phyloP scores from a whole-genome alignment of 1,140 invertebrate species.

The Homalodisca vitripennis region DNA sequence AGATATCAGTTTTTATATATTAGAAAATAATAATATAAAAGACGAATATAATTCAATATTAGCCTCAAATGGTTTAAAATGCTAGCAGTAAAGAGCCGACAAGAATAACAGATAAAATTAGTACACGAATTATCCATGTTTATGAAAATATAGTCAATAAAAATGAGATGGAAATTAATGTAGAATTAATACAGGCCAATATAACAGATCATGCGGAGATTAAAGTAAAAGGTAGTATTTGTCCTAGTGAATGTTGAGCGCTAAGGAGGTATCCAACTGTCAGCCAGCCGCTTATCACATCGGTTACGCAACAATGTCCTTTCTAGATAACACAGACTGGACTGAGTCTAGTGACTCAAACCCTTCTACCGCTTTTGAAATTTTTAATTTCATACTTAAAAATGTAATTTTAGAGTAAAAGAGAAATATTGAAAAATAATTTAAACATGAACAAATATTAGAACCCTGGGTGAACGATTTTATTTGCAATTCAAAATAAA shows the following conservation, averaged over 20 bases:
- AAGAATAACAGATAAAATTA: no score
- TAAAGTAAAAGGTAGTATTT: background rate
- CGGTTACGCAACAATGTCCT: background rate
- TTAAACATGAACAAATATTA: background rate
- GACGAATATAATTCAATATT: background rate
- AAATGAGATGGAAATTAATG: background rate
- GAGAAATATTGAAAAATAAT: background rate
- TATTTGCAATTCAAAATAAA: background rate
- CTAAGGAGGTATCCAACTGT: background rate
- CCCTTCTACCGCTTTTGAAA: background rate
- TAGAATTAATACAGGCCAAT: background rate
- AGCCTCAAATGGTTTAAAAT: background rate
- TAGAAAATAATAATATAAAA: background rate
- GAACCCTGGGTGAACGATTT: background rate
- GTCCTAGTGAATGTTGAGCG: background rate
- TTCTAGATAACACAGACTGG: background rate
- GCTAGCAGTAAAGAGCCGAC: no score
- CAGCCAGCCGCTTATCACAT: background rate
- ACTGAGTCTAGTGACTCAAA: background rate
- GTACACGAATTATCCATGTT: background rate
- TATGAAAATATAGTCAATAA: background rate
- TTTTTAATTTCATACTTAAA: background rate
- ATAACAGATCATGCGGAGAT: background rate
- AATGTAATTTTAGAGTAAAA: background rate
- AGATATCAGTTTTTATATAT: background rate